phyloP scores from a whole-genome alignment of 2,888 invertebrate genomes.

The Stenolophus ochropezus region DNA sequence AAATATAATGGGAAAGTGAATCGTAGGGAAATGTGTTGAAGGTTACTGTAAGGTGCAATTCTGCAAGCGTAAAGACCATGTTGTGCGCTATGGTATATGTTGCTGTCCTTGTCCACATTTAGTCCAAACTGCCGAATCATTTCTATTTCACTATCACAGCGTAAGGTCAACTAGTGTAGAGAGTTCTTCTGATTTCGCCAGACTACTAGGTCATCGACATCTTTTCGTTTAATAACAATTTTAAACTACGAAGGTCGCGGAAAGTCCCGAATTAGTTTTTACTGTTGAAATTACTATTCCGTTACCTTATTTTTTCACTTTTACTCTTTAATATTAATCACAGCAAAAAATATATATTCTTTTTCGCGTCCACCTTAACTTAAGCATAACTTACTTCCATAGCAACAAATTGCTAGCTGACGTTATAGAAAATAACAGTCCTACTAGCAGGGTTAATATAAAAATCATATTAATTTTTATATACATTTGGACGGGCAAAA shows the following conservation, averaged over 20 bases:
- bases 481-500: too few relatives aligned
- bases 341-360: too few relatives aligned
- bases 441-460: too few relatives aligned
- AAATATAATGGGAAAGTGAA: too few relatives aligned
- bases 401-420: too few relatives aligned
- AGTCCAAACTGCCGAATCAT: neutral
- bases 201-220: conserved; percentile 27
- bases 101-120: neutral
- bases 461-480: too few relatives aligned
- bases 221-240: conserved; percentile 10
- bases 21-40: neutral
- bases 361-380: too few relatives aligned
- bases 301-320: too few relatives aligned
- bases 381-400: too few relatives aligned
- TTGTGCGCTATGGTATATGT: neutral
- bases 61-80: neutral
- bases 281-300: too few relatives aligned
- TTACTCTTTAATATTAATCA: neutral
- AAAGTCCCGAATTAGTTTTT: neutral
- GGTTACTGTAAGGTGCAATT: neutral
- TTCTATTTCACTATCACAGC: conserved; percentile 12
- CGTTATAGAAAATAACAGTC: too few relatives aligned
- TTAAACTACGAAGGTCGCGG: conserved; percentile 15
- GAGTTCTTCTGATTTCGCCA: conserved; percentile 20
- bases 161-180: conserved; percentile 33